These are phyloP conservation scores for Ptychadena robeensis DNA, from an alignment of 2,797 vertebrate genomes.

Conservation along the genomic window DNA sequence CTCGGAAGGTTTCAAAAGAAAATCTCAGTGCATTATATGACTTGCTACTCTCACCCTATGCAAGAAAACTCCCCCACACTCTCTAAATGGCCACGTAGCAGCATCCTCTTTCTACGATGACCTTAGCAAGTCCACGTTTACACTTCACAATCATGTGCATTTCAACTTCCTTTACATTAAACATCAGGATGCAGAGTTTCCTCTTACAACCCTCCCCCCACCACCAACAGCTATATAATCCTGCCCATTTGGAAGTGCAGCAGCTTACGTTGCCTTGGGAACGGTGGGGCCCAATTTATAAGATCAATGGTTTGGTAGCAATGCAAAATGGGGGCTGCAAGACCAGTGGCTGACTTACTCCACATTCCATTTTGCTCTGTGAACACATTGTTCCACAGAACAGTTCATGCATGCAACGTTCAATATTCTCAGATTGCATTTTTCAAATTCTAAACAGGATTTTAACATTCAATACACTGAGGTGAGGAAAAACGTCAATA, in stretches of 20 bases:
- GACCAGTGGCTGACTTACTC: slow-evolving; percentile 14
- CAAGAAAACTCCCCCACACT: slow-evolving; percentile 21
- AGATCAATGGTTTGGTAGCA: slow-evolving; percentile 62
- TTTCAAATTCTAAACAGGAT: background rate
- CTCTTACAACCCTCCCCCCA: slow-evolving; percentile 58
- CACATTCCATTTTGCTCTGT: slow-evolving; percentile 12
- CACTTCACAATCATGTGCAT: slow-evolving; percentile 45
- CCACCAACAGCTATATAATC: slow-evolving; percentile 55
- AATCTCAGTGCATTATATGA: no score
- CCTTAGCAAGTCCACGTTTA: slow-evolving; percentile 32
- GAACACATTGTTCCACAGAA: background rate
- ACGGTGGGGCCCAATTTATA: slow-evolving; percentile 62
- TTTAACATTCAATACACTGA: background rate
- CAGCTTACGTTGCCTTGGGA: slow-evolving; percentile 62
- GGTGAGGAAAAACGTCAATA: background rate
- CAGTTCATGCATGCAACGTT: background rate
- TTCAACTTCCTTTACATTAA: slow-evolving; percentile 62
- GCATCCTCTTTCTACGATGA: slow-evolving; percentile 29
- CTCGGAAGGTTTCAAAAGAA: no score
- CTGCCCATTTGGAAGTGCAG: slow-evolving; percentile 61
- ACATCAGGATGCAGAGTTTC: slow-evolving; percentile 61
- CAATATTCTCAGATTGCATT: background rate
- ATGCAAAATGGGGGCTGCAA: slow-evolving; percentile 49
- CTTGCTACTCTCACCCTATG: slow-evolving; percentile 14
- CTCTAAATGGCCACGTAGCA: slow-evolving; percentile 29